Evolutionary conservation across 2,797 vertebrate species (phyloP), one percentile per base, ranked within the genome.

Genomic region (Ctenosaura bakeri): DNA sequence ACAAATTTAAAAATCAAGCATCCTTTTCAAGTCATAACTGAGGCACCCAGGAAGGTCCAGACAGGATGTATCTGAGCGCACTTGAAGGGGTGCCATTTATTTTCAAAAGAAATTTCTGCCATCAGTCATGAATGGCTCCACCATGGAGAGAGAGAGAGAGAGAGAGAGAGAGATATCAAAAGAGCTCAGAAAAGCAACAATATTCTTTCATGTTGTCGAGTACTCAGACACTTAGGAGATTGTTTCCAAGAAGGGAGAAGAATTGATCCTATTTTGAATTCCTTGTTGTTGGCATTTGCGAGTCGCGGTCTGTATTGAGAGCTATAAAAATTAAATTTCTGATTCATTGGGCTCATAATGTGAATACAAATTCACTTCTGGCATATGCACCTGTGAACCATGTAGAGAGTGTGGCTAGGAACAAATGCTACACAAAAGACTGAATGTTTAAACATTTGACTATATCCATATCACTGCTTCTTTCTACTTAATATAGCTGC

Each of bases 91-190:
- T 92, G 91, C 96, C 96, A 97, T 98, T 97, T 97, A 97, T 96
- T 98, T 98, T 98, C 97, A 98, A 97, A 98, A 97, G 96, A 95
- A 88, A 97, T 96, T 96, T 97, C 96, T 97, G 93, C 96, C 95
- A 97, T 97, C 96, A 96, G 95, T 96, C 91, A 79, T 95, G 94
- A 97, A 96, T 97, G 96, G 96, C 95, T 97, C 90, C 91, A 94
- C 94, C 96, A 96, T 96, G 94, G 97, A 97, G 92, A 94, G 90
- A 76, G 54, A 83, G 90, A 76, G 54, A 83, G 97, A 97, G 92
- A 94, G 90, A 76, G 54, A 83, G 90, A 76, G 54, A 83, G 74
- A 69, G 56, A 91, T 97, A 97, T 98, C 97, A 98, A 97, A 98
- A 96, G 96, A 93, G 94, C 93, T 92, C 85, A 96, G 95, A 96